Evolutionary conservation across 2,797 vertebrate species (phyloP), one percentile per base, ranked within the genome.

Genomic region (Microctenopoma stevenorrisi): DNA sequence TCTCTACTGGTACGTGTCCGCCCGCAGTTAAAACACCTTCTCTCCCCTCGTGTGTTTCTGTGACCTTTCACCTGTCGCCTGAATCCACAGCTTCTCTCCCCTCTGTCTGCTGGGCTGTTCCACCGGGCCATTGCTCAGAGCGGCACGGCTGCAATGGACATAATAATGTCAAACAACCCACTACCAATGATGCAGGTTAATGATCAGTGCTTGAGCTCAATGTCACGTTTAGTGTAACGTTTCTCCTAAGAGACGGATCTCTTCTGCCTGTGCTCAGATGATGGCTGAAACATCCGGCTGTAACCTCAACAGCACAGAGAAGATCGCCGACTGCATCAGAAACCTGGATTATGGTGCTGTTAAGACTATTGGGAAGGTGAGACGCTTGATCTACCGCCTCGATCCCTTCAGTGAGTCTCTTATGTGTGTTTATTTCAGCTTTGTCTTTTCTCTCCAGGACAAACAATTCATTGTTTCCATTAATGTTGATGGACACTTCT

Each of bases 81-180:
- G 5, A 47, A 61, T 62, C 18, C 7, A 65, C 79, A 95, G 94
- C 78, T 92, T 67, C 84, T 94, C 10, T 94, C 94, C 1, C 92
- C 93, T 2, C 35, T 94, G 69, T 84, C 92, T 43, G n/a, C 87
- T 1, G 94, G 93, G 12, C 84, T 95, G 16, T 77, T 94, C 59
- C 92, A 89, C n/a, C 81, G 3, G 28, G 94, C 78, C 26, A 95
- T 95, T 46, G 91, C 94, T 68, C 78, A 94, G 72, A 95, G 94
- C n/a, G 94, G 94, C 49, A 93, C 92, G 6, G 91, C 92, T 65
- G 80, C 74, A 1, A 79, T 93, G 58, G 60, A 75, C 15, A 0
- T 7, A 0, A 0, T 92, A 0, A 0, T 88, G 0, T 0, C 0
- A 2, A 4, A 33, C 8, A 16, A 91, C 47, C 85, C 89, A 40